Evolutionary conservation across 2,888 invertebrate genomes (phyloP).

Genomic region (Pachymerium ferrugineum): DNA sequence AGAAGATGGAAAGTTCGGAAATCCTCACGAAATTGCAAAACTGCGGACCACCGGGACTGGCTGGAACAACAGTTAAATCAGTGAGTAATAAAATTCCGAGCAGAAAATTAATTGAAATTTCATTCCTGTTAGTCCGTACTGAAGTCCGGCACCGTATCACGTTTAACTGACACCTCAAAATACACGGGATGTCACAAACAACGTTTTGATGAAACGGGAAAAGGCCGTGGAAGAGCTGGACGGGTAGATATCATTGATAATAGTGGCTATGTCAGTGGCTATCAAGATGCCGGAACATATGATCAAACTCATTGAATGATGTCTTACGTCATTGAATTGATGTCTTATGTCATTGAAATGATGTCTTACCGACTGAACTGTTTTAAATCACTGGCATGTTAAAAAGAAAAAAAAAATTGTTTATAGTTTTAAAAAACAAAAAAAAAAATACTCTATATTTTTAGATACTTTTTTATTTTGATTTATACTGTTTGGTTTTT

Average conservation of each 20-base stretch:
- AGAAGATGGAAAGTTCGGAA: slow-evolving; percentile 70
- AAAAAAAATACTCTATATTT: too few relatives aligned
- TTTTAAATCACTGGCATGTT: too few relatives aligned
- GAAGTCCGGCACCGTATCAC: slow-evolving; percentile 58
- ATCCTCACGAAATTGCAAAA: slow-evolving; percentile 72
- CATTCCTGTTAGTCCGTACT: slow-evolving; percentile 32
- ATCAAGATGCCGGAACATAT: slow-evolving; percentile 69
- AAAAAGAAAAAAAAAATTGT: too few relatives aligned
- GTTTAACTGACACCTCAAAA: slow-evolving; percentile 77
- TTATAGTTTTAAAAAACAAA: too few relatives aligned
- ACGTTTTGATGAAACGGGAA: slow-evolving; percentile 75
- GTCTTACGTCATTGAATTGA: not conserved
- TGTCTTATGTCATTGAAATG: not conserved
- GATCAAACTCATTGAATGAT: slow-evolving; percentile 36
- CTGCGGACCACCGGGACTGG: slow-evolving; percentile 69
- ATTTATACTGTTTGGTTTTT: not conserved
- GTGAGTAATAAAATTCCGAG: not conserved
- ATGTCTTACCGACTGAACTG: too few relatives aligned
- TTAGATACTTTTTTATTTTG: not conserved
- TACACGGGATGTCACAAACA: slow-evolving; percentile 84
- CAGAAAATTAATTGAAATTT: slow-evolving; percentile 1
- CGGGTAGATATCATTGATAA: slow-evolving; percentile 67
- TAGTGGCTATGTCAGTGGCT: slow-evolving; percentile 76
- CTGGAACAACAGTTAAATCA: slow-evolving; percentile 40
- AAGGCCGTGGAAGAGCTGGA: slow-evolving; percentile 78